Evolutionary conservation across 2,888 invertebrate genomes (phyloP), one percentile per base, ranked within the genome.

Genomic region (Tuberolachnus salignus): DNA sequence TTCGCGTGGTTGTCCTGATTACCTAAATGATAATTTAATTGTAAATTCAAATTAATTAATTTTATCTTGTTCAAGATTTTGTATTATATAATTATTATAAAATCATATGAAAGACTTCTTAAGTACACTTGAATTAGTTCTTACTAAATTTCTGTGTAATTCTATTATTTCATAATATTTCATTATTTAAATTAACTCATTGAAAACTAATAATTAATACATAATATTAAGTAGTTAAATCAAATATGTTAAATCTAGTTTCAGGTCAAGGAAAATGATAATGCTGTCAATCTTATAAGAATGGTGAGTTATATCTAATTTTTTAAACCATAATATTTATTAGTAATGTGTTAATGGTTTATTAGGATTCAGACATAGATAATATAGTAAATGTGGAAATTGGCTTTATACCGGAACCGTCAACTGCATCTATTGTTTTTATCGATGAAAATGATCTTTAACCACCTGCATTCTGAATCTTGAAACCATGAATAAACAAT

Each of bases 361-460:
- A 59, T 69, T 75, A 78, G 78, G 69, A 78, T 13, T 44, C 23
- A 4, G 10, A 64, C 14, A 9, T 78, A 42, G 9, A 78, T 59
- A 51, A 49, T 59, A 51, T 21, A 9, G 44, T 67, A 49, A 59
- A 34, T 57, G 67, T 78, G 13, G 78, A 78, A 69, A 49, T 34
- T 69, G 78, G 34, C 19, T 19, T 26, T 57, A 21, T 51, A 6
- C 78, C 66, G 21, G 59, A 78, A 59, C 78, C 78, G 9, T 69
- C 49, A 16, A 49, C 13, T 49, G 78, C 78, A 34, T 59, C 34
- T 3, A 21, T 59, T 59, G 78, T 78, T 61, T 78, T 21, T 49
- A 78, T 78, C 23, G 66, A 78, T 34, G 78, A 75, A 6, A 34
- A 67, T 78, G 69, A 69, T 49, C 19, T 51, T 73, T 53, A 72